A percentile compares a stretch with the other conserved stretches of the same genome.
phyloP scores from a whole-genome alignment of 2,797 vertebrate species.

The Meda fulgida region DNA sequence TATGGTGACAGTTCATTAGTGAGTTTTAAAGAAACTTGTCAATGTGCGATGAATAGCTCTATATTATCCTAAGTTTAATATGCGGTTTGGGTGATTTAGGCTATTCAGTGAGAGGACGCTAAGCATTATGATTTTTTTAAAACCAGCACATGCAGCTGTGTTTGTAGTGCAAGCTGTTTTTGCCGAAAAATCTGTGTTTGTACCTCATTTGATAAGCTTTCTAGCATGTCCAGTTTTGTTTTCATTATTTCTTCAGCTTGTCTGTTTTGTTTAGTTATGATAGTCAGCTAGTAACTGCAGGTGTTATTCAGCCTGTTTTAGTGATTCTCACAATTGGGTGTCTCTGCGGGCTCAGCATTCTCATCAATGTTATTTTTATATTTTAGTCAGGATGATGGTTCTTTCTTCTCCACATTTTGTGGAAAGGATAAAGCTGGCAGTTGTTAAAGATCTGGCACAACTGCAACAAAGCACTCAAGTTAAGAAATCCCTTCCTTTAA shows the following conservation, averaged over 20 bases:
- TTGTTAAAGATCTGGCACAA: neutral
- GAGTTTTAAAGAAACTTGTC: conserved; percentile 41
- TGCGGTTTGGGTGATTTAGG: conserved; percentile 34
- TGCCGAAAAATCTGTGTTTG: conserved; percentile 32
- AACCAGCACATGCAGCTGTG: conserved; percentile 19
- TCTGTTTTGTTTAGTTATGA: conserved; percentile 26
- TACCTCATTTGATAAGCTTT: conserved; percentile 36
- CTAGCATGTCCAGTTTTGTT: conserved; percentile 31
- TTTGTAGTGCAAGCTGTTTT: conserved; percentile 41
- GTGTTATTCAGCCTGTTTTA: neutral
- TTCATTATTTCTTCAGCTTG: conserved; percentile 25
- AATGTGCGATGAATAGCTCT: neutral
- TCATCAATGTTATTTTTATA: neutral
- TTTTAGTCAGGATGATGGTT: neutral
- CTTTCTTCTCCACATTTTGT: neutral
- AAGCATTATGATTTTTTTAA: conserved; percentile 27
- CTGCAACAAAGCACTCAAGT: neutral
- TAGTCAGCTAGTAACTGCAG: conserved; percentile 25
- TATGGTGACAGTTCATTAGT: conserved; percentile 31
- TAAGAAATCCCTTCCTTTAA: neutral
- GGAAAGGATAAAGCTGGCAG: neutral
- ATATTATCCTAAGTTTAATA: conserved; percentile 24
- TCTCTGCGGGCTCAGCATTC: conserved; percentile 10
- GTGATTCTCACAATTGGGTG: neutral
- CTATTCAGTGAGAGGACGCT: conserved; percentile 4